These are phyloP conservation scores for Bedellia somnulentella DNA, from an alignment of 2,888 invertebrate genomes.

Conservation along the genomic window DNA sequence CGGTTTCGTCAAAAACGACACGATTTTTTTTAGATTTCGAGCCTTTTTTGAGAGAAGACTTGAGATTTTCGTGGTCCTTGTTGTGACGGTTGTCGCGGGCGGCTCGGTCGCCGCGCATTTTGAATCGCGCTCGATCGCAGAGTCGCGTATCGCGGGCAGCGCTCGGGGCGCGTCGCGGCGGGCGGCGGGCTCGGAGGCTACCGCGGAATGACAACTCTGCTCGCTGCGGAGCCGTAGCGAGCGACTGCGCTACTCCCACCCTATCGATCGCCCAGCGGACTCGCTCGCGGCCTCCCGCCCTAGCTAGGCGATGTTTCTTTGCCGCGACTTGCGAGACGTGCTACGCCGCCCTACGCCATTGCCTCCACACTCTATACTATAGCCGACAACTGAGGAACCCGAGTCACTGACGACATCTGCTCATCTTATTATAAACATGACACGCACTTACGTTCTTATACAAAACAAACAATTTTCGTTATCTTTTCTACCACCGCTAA, in stretches of 20 bases:
- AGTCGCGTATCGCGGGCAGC: too few species aligned
- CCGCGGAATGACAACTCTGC: conserved; percentile 22
- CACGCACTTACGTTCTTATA: too few species aligned
- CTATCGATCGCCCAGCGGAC: conserved; percentile 12
- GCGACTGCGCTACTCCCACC: too few species aligned
- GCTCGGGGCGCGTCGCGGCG: too few species aligned
- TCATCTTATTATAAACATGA: too few species aligned
- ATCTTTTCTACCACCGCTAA: too few species aligned
- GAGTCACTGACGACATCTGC: too few species aligned
- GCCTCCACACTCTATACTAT: neutral
- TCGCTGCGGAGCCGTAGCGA: conserved; percentile 13
- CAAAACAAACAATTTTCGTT: too few species aligned
- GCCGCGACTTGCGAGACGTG: conserved; percentile 9
- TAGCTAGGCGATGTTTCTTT: conserved; percentile 42
- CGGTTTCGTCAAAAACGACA: conserved; percentile 85
- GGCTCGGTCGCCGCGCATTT: conserved; percentile 55
- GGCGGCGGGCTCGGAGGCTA: conserved; percentile 32
- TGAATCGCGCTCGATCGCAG: too few species aligned
- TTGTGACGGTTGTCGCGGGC: conserved; percentile 59
- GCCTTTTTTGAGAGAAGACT: conserved; percentile 77
- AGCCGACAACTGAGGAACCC: neutral
- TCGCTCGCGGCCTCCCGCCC: conserved; percentile 17
- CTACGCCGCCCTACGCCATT: neutral
- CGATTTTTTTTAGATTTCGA: conserved; percentile 73
- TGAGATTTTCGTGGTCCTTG: conserved; percentile 66